A percentile compares a stretch with the other conserved stretches of the same genome.
Conservation (phyloP, 53 echinoderm and acorn worm species). For the Luidia sarsii region DNA sequence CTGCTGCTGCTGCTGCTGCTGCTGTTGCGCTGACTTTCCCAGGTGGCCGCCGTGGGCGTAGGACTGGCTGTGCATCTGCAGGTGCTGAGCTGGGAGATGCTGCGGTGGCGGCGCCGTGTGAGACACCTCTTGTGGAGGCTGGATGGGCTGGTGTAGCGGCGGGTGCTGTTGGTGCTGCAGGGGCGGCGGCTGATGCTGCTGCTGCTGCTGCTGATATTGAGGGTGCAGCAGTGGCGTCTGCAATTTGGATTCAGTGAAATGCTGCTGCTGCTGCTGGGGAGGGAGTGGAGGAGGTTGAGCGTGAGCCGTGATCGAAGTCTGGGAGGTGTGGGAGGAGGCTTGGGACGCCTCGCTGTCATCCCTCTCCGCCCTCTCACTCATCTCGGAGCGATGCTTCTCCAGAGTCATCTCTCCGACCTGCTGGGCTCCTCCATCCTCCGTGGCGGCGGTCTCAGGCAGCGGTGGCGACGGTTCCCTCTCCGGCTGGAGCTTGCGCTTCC, state of each 20-base stretch:
- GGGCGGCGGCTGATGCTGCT: background rate
- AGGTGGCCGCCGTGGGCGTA: constrained; percentile 13
- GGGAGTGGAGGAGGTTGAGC: too few relatives aligned
- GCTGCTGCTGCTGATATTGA: constrained; percentile 15
- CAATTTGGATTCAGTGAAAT: constrained; percentile 31
- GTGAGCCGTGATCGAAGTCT: background rate
- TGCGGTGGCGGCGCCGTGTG: constrained; percentile 13
- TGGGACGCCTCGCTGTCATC: constrained; percentile 8
- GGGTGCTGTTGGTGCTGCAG: background rate
- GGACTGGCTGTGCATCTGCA: constrained; percentile 45
- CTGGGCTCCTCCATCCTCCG: constrained; percentile 4
- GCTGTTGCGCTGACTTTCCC: background rate
- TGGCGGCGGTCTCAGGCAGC: background rate
- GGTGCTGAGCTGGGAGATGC: constrained; percentile 23
- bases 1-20: constrained; percentile 13
- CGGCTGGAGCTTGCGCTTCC: constrained; percentile 7
- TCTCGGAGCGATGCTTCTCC: constrained; percentile 10
- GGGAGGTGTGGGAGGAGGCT: background rate
- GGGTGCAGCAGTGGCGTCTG: constrained; percentile 14
- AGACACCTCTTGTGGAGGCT: constrained; percentile 23
- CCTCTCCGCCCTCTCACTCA: constrained; percentile 9
- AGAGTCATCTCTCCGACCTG: constrained; percentile 16
- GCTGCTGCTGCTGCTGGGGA: too few relatives aligned
- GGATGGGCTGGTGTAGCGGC: background rate
- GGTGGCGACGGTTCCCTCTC: background rate